Conservation (phyloP, 2,797 vertebrate genomes). For the Micrastur ruficollis region DNA sequence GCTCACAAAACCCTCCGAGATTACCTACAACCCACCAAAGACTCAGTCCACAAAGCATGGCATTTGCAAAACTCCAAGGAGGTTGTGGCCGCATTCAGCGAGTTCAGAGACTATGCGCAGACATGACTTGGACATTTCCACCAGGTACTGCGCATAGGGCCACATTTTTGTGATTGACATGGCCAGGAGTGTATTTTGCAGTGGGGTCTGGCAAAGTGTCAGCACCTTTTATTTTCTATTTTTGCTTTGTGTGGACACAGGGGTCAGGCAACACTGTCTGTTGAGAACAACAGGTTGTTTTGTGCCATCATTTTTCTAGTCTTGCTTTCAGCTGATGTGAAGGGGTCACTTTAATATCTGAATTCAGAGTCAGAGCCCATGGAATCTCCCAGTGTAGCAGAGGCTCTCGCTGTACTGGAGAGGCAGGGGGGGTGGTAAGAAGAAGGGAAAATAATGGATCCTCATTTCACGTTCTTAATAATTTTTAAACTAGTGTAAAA, state of each 20-base stretch:
- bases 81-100: fast-evolving
- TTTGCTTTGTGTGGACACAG: neutral
- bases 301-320: neutral
- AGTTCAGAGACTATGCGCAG: neutral
- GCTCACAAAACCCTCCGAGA: neutral
- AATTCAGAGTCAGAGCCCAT: neutral
- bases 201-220: neutral
- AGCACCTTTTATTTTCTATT: neutral
- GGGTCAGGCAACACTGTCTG: neutral
- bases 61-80: neutral
- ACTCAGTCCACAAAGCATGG: neutral
- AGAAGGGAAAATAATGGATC: neutral
- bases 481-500: neutral
- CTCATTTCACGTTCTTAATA: neutral
- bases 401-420: fast-evolving
- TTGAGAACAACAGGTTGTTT: neutral
- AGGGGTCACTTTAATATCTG: neutral
- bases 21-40: neutral
- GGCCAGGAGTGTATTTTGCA: neutral
- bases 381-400: neutral
- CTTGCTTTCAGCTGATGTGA: neutral
- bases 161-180: neutral
- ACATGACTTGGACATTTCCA: neutral
- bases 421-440: neutral
- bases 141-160: neutral